Evolutionary conservation across 2,888 invertebrate species (phyloP), one percentile per base, ranked within the genome.

Genomic region (Entomobrya multifasciata): DNA sequence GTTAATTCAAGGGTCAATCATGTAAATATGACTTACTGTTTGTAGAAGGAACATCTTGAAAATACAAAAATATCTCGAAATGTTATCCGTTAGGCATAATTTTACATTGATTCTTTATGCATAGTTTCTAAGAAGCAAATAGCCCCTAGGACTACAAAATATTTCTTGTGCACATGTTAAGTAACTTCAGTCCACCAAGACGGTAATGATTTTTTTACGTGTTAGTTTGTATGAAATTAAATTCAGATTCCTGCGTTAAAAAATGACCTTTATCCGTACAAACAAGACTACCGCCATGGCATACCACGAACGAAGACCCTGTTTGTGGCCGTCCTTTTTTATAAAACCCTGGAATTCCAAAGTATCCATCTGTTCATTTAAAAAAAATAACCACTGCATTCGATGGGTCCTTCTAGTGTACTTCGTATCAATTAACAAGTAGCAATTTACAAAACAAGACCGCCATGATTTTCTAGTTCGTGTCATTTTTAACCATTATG

Each of bases 361-460:
- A 67, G 80, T 52, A 17, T 25, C 84, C 77, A 84, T 77, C 84
- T 77, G 77, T 52, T 67, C 36, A 1, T 72, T 72, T 72, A 72
- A 72, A 47, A 72, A 72, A n/a, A n/a, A 49, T 25, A n/a, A n/a
- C n/a, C n/a, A n/a, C 36, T 20, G 13, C 49, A 25, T 25, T 20
- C 22, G 20, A 47, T 36, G n/a, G n/a, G n/a, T n/a, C n/a, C n/a
- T n/a, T n/a, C 47, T 30, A 25, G 47, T 25, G 55, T n/a, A n/a
- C n/a, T 57, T 77, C 74, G 52, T 60, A 36, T 57, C 87, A 87
- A 87, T 87, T 87, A 87, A 85, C 87, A 85, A 87, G 85, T 87
- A 81, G 47, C 80, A 65, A 62, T 52, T 83, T 84, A 78, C 78
- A 77, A 70, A 78, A 77, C 60, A 84, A 87, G 87, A 85, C 87